Evolutionary conservation across 2,888 invertebrate species (phyloP).

Genomic region (Amblyjoppa fuscipennis): DNA sequence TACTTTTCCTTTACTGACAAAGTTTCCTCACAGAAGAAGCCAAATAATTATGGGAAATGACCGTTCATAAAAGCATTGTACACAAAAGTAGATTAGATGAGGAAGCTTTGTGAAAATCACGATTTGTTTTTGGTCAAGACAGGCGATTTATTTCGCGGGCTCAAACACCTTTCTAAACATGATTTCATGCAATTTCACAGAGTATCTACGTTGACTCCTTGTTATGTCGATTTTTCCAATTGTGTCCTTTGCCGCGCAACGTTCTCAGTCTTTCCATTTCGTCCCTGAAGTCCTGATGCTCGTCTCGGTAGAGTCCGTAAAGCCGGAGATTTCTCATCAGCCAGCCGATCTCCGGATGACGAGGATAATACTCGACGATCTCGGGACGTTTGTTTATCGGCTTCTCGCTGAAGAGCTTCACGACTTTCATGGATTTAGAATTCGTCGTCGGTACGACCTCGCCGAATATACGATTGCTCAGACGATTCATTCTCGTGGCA

Average conservation of each 20-base stretch:
- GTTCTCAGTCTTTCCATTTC: conserved; percentile 92
- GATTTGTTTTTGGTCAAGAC: too few relatives aligned
- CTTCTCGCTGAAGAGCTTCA: conserved; percentile 91
- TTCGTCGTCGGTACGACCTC: conserved; percentile 93
- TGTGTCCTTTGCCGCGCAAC: conserved; percentile 89
- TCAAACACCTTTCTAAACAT: neutral
- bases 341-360: conserved; percentile 91
- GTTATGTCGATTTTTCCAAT: conserved; percentile 55
- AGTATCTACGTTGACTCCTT: neutral
- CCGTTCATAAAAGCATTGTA: too few relatives aligned
- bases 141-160: neutral
- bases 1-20: too few relatives aligned
- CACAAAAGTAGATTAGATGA: too few relatives aligned
- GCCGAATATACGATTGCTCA: conserved; percentile 95
- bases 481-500: conserved; percentile 93
- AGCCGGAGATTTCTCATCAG: conserved; percentile 91
- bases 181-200: neutral
- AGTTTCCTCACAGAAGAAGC: too few relatives aligned
- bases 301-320: conserved; percentile 94
- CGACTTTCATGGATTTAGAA: conserved; percentile 92
- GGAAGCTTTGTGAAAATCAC: too few relatives aligned
- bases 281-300: conserved; percentile 95
- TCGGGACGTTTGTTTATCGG: conserved; percentile 91
- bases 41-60: too few relatives aligned
- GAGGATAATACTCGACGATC: conserved; percentile 94